Base-by-base conservation (phyloP, 2,113 vertebrate genomes). In the Xiphorhynchus elegans region DNA sequence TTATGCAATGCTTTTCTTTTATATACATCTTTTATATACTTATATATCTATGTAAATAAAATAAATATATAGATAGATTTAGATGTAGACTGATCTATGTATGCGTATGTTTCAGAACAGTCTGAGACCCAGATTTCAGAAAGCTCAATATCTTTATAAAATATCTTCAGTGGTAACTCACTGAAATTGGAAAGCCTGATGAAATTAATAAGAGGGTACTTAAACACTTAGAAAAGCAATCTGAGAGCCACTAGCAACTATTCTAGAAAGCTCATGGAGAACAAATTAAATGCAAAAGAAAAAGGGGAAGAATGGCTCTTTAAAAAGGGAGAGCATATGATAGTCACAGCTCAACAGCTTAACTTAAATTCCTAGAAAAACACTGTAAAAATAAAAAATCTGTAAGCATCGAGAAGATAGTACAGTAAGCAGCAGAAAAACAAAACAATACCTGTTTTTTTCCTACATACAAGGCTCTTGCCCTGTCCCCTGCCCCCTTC, bases 401-500 rank as follows among this genome's bases (percentile, higher is more conserved):
- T 46, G 10, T 28, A 70, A 70, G 3, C 12, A 67, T 44, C 17
- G 66, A 60, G 23, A 83, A 83, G 29, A 46, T 44, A 46, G 59
- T 56, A 42, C 47, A 63, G 3, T 28, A 68, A 21, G 0, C 0
- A 58, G 13, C 21, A 86, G 35, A 55, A 64, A 64, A 89, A 5
- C 10, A 70, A 90, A 68, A 47, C 25, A 59, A 40, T 69, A 9
- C 3, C 13, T 59, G 3, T 0, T 6, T 39, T 28, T 73, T 55
- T 72, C 28, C 18, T 50, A 18, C 3, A 7, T 10, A 40, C 7
- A 66, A 73, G 33, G 33, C 4, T 28, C 7, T 55, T 49, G 10
- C 11, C 13, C 31, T 72, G 26, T 0, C 5, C 15, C 13, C 31
- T 72, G 26, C 0, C 6, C 15, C 3, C 6, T 17, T 7, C 2